A percentile compares a stretch with the other conserved stretches of the same genome.
Evolutionary conservation across 2,888 invertebrate species (phyloP).

Genomic region (Spilarctia lutea): DNA sequence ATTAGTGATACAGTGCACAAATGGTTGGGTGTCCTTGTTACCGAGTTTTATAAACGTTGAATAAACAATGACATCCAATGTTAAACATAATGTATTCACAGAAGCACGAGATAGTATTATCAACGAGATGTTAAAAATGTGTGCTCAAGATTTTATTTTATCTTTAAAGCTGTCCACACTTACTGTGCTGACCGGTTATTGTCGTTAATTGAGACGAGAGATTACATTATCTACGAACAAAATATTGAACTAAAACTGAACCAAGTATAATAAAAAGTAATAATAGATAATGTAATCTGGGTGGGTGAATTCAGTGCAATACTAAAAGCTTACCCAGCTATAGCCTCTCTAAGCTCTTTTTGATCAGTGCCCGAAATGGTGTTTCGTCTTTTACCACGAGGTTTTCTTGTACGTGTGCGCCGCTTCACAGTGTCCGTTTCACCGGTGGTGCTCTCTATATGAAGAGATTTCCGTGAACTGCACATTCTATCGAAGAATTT

Average conservation of each 20-base stretch:
- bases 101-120: constrained; percentile 81
- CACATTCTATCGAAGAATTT: constrained; percentile 96
- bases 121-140: constrained; percentile 76
- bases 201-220: constrained; percentile 71
- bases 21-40: constrained; percentile 76
- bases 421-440: constrained; percentile 89
- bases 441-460: constrained; percentile 79
- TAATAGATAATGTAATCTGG: constrained; percentile 75
- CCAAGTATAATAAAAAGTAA: constrained; percentile 49
- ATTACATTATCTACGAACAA: constrained; percentile 74
- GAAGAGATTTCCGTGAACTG: constrained; percentile 93
- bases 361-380: constrained; percentile 96
- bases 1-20: constrained; percentile 84
- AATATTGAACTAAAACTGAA: constrained; percentile 45
- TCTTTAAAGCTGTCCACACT: constrained; percentile 78
- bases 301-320: constrained; percentile 76
- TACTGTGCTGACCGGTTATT: constrained; percentile 78
- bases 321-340: constrained; percentile 92
- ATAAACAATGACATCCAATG: constrained; percentile 80
- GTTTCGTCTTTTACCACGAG: constrained; percentile 94
- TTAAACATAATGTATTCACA: constrained; percentile 82
- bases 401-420: constrained; percentile 90
- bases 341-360: constrained; percentile 94
- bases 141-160: constrained; percentile 76
- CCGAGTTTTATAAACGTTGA: constrained; percentile 52